These are phyloP conservation scores for Stegastes partitus DNA, from an alignment of 2,113 vertebrate species.

Conservation along the genomic window DNA sequence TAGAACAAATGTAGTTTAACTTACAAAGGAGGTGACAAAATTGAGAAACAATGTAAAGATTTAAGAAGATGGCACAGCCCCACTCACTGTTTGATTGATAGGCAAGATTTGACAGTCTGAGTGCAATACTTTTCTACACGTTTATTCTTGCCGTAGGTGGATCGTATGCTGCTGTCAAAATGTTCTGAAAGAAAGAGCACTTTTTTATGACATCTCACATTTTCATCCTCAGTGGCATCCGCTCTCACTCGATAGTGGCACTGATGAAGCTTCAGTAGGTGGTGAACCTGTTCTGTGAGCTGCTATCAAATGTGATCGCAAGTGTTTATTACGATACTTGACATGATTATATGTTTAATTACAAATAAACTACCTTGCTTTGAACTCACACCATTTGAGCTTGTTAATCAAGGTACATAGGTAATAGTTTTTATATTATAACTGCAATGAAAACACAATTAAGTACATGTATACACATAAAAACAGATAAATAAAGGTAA, in stretches of 20 bases:
- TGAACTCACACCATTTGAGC: no score
- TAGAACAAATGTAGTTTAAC: background rate
- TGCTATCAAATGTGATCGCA: background rate
- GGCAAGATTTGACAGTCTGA: conserved; percentile 22
- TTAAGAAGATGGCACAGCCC: background rate
- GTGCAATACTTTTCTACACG: conserved; percentile 2
- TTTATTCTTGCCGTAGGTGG: conserved; percentile 22
- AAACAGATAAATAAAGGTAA: no score
- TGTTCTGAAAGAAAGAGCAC: conserved; percentile 17
- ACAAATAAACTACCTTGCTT: no score
- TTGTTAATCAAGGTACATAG: no score
- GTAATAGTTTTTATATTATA: no score
- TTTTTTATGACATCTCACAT: conserved; percentile 22
- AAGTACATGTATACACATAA: no score
- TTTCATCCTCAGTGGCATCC: conserved; percentile 28
- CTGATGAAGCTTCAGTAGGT: conserved; percentile 18
- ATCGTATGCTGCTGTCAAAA: conserved; percentile 9
- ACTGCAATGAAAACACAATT: no score
- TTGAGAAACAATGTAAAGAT: background rate
- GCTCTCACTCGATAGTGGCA: background rate
- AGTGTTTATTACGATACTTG: background rate
- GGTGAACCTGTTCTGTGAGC: background rate
- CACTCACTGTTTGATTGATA: conserved; percentile 18
- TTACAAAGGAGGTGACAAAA: background rate
- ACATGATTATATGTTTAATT: no score